Evolutionary conservation across 2,888 invertebrate genomes (phyloP), one percentile per base, ranked within the genome.

Genomic region (Conistra vaccinii): DNA sequence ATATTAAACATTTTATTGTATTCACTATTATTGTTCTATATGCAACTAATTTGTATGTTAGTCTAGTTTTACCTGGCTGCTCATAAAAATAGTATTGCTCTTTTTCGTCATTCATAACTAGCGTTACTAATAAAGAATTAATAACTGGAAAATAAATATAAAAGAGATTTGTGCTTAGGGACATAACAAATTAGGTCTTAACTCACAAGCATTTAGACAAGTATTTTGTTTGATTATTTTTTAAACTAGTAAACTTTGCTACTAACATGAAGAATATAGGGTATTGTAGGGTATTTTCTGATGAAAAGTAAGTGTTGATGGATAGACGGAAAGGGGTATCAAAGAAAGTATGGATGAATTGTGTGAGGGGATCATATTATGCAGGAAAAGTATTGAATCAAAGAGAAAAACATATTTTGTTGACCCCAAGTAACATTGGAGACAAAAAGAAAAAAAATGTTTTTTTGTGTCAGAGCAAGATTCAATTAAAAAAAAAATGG

Each of bases 1-100:
- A 32, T 35, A 69, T 39, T 51, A 1, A 58, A 61, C 32, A 63
- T 67, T 66, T 29, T 77, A 66, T 62, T 76, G 23, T 53, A 29
- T 20, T 72, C 2, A 1, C 23, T 23, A 51, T 55, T 79, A 26
- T 61, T 32, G 9, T 20, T 39, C 20, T 23, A 65, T 81, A 0
- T 55, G 9, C 26, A 42, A 58, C 17, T 32, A 32, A 60, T 65
- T 65, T 77, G 20, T 35, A 26, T 71, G 14, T 1, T 51, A 29
- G 7, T 58, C 39, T 66, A 65, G 65, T 78, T 69, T 60, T 39
- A 45, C 14, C 10, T 1, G 1, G 17, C 14, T 20, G 5, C 1
- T 39, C n/a, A 57, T 51, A 61, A 48, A 23, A 7, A 23, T 2
- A 48, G 9, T 23, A 9, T 48, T 48, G 20, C 2, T 5, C 6